A percentile compares a stretch with the other conserved stretches of the same genome.
Conservation (phyloP, 2,888 invertebrate species). For the Trichogramma evanescens region DNA sequence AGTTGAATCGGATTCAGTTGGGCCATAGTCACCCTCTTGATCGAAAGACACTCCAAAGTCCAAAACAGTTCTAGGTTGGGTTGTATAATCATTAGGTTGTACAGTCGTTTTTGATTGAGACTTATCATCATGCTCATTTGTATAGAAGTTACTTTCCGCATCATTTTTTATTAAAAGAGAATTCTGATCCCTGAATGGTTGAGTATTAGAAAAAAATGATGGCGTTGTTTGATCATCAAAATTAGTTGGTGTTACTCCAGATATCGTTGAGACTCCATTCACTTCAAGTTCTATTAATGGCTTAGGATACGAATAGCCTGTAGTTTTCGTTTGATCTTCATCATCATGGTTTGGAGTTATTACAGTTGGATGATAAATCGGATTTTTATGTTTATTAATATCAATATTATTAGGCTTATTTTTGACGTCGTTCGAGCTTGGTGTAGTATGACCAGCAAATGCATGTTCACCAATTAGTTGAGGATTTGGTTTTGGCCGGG, state of each 20-base stretch:
- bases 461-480: conserved; percentile 40
- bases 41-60: conserved; percentile 31
- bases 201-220: neutral
- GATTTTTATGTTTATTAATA: neutral
- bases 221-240: conserved; percentile 1
- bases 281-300: conserved; percentile 16
- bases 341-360: too few species aligned
- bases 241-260: neutral
- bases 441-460: conserved; percentile 29
- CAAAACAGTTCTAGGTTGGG: conserved; percentile 18
- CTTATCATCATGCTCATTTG: conserved; percentile 31
- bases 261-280: conserved; percentile 4
- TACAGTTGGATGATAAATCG: too few species aligned
- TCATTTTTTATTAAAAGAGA: conserved; percentile 8
- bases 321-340: conserved; percentile 1
- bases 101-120: conserved; percentile 30
- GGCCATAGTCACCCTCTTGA: conserved; percentile 22
- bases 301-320: conserved; percentile 26
- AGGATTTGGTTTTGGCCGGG: conserved; percentile 28
- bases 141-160: conserved; percentile 28
- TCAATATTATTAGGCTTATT: neutral
- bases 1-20: conserved; percentile 22
- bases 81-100: conserved; percentile 8
- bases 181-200: conserved; percentile 5
- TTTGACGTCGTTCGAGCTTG: neutral